Evolutionary conservation across 1,140 invertebrate species (phyloP).

Genomic region (Lutraria rhynchaena): DNA sequence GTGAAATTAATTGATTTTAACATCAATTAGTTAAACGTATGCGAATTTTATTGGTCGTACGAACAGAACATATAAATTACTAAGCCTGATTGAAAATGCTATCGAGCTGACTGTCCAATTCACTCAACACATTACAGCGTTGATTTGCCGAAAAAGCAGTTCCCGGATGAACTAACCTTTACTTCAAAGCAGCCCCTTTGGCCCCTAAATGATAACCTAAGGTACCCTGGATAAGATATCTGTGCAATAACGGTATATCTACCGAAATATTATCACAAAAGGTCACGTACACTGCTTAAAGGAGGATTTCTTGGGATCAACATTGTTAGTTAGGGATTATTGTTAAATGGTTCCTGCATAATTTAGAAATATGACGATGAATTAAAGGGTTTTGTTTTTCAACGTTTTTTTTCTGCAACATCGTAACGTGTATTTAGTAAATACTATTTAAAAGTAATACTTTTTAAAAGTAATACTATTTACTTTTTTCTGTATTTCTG

Average conservation of each 20-base stretch:
- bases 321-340: no score
- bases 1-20: not conserved
- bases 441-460: no score
- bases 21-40: conserved; percentile 33
- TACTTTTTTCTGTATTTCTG: no score
- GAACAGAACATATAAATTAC: conserved; percentile 47
- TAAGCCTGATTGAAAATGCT: conserved; percentile 20
- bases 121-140: not conserved
- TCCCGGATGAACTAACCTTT: not conserved
- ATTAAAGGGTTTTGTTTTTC: no score
- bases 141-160: not conserved
- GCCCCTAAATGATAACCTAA: conserved; percentile 11
- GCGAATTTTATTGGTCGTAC: conserved; percentile 16
- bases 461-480: no score
- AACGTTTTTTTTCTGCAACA: no score
- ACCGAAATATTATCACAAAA: not conserved
- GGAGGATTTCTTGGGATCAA: no score
- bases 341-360: no score
- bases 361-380: no score
- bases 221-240: conserved; percentile 3
- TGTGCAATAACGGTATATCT: conserved; percentile 7
- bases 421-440: no score
- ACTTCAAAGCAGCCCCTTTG: conserved; percentile 16
- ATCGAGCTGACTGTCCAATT: conserved; percentile 13
- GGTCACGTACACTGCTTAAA: no score